Evolutionary conservation across 2,797 vertebrate genomes (phyloP).

Genomic region (Peromyscus attwateri): DNA sequence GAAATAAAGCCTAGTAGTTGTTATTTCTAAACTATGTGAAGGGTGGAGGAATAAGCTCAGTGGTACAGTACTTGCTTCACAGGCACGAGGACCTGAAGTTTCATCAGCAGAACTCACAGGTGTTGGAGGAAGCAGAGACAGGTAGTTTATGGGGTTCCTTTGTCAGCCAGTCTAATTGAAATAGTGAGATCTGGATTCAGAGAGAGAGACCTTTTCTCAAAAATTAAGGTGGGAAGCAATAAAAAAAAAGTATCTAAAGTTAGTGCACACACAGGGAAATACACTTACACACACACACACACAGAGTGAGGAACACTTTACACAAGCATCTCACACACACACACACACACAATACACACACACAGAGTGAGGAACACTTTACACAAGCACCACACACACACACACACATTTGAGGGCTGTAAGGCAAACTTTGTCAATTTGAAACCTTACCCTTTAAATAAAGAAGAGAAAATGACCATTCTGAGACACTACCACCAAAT

Average conservation of each 20-base stretch:
- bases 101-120: background rate
- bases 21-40: background rate
- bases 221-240: background rate
- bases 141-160: no score
- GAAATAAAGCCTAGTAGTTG: background rate
- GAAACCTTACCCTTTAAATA: background rate
- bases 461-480: conserved; percentile 44
- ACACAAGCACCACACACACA: background rate
- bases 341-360: no score
- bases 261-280: background rate
- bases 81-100: background rate
- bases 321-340: no score
- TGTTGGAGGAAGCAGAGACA: background rate
- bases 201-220: background rate
- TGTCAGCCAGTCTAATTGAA: background rate
- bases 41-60: background rate
- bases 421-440: background rate
- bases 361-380: no score
- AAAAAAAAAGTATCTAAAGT: background rate
- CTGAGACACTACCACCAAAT: background rate
- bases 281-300: background rate
- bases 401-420: background rate
- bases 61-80: background rate
- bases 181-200: background rate
- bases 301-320: no score